Conservation (phyloP, 2,797 vertebrate genomes). For the Sebastes hubbsi region DNA sequence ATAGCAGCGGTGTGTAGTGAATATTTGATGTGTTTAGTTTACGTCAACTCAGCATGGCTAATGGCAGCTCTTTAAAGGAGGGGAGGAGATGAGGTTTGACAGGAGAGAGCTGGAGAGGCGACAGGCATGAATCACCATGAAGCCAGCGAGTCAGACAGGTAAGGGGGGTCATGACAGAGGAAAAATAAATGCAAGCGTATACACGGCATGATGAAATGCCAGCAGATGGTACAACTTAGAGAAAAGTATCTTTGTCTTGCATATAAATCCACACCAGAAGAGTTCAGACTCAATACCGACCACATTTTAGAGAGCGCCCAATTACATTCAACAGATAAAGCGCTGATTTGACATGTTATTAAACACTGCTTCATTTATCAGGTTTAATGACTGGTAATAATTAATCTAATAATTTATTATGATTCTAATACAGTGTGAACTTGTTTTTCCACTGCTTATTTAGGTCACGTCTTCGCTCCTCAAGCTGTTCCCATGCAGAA, state of each 20-base stretch:
- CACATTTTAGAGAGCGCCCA: not conserved
- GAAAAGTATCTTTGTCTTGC: not conserved
- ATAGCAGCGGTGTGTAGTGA: slow-evolving; percentile 25
- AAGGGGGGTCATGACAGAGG: not conserved
- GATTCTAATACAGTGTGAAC: not conserved
- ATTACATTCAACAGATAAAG: not conserved
- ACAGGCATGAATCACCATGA: slow-evolving; percentile 29
- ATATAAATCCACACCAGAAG: not conserved
- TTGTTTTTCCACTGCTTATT: not conserved
- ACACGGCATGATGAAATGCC: not conserved
- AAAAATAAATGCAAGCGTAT: slow-evolving; percentile 7
- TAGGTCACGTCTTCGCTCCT: not conserved
- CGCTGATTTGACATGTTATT: not conserved
- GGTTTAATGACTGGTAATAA: not conserved
- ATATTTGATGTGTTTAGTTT: slow-evolving; percentile 66
- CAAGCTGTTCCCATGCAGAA: not conserved
- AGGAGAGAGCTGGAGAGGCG: slow-evolving; percentile 10
- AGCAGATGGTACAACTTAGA: not conserved
- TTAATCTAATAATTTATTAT: not conserved
- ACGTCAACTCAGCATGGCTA: slow-evolving; percentile 33
- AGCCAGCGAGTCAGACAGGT: not conserved
- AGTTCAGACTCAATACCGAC: not conserved
- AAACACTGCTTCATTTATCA: not conserved
- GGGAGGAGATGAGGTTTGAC: slow-evolving; percentile 44
- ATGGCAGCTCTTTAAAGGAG: slow-evolving; percentile 42